Conservation (phyloP, 2,113 vertebrate species). For the Neomonachus schauinslandi region DNA sequence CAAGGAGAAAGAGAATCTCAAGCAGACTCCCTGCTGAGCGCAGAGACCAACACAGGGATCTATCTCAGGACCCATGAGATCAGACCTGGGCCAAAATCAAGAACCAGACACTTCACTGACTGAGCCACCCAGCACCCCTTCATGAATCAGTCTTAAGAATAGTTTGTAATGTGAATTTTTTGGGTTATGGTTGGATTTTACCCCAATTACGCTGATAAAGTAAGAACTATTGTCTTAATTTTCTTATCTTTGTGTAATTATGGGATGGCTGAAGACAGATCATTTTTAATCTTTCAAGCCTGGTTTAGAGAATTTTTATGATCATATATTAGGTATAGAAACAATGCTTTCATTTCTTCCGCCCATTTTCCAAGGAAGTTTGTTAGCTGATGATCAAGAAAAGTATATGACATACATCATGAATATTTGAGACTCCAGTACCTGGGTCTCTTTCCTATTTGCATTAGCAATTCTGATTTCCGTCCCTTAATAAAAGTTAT, state of each 20-base stretch:
- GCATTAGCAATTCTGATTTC: background rate
- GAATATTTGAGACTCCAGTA: background rate
- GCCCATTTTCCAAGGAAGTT: background rate
- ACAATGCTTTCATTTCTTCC: background rate
- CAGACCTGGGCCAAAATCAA: background rate
- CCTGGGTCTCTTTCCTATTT: background rate
- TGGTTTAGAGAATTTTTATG: background rate
- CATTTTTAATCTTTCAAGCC: background rate
- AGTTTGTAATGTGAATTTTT: background rate
- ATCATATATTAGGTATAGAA: background rate
- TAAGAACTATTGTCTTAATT: background rate
- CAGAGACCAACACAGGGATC: background rate
- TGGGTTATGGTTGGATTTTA: background rate
- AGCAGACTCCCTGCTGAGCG: background rate
- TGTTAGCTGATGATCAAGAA: background rate
- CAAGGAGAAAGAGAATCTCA: background rate
- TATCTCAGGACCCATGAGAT: background rate
- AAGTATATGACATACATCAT: background rate
- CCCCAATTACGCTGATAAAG: background rate
- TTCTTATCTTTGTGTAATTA: background rate
- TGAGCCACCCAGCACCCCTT: background rate
- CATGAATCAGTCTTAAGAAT: background rate
- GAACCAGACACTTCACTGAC: background rate
- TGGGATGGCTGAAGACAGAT: background rate
- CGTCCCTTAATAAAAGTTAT: background rate